These are phyloP conservation scores for Hirundichthys speculiger DNA, from an alignment of 2,113 vertebrate species.

Conservation along the genomic window DNA sequence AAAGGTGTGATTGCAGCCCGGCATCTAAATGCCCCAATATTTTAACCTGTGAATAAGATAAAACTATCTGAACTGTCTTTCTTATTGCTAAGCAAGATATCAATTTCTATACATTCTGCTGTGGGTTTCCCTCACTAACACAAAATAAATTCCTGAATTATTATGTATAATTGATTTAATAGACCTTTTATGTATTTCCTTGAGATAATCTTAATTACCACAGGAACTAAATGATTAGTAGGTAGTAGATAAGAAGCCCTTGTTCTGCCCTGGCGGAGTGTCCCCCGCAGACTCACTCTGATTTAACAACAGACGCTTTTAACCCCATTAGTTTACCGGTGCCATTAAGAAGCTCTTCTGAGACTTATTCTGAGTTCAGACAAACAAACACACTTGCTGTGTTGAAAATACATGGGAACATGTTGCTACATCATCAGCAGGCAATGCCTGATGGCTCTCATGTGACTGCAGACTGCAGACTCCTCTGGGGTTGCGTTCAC, in stretches of 20 bases:
- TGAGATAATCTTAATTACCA: conserved; percentile 16
- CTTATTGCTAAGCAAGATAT: not conserved
- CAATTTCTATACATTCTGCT: not conserved
- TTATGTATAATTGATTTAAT: conserved; percentile 1
- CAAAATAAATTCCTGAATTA: not conserved
- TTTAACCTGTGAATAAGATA: too few species aligned
- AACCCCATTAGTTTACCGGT: conserved; percentile 63
- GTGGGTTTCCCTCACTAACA: conserved; percentile 1
- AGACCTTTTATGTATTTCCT: conserved; percentile 1
- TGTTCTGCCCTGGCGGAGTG: conserved; percentile 26
- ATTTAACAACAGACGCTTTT: conserved; percentile 54
- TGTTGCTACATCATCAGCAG: conserved; percentile 32
- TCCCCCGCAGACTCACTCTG: conserved; percentile 38
- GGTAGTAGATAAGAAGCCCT: conserved; percentile 18
- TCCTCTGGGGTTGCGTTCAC: conserved; percentile 52
- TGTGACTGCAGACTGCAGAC: conserved; percentile 38
- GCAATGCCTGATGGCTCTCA: conserved; percentile 53
- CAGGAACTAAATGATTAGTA: conserved; percentile 39
- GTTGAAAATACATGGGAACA: conserved; percentile 48
- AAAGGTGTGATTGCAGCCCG: too few species aligned
- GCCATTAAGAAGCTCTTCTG: conserved; percentile 62
- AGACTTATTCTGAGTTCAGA: conserved; percentile 58
- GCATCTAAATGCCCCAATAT: too few species aligned
- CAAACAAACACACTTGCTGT: conserved; percentile 35
- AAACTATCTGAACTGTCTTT: conserved; percentile 4